Conservation (phyloP, 2,888 invertebrate species). For the Athalia rosae region DNA sequence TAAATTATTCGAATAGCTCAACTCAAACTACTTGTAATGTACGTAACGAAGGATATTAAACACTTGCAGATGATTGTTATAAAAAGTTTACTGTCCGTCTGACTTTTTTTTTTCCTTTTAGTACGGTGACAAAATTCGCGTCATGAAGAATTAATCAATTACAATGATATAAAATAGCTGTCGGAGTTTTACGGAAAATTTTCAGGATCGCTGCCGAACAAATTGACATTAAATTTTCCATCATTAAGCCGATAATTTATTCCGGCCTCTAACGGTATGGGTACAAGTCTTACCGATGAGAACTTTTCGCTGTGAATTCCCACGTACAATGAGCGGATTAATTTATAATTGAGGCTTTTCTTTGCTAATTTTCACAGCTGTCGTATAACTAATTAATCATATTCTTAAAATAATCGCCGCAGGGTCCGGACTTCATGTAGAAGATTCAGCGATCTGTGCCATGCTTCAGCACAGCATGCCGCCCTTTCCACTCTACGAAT, state of each 20-base stretch:
- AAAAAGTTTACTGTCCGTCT: slow-evolving; percentile 11
- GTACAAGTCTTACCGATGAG: too few species aligned
- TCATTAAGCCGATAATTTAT: slow-evolving; percentile 5
- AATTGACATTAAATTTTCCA: neutral
- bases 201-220: neutral
- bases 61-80: neutral
- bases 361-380: neutral
- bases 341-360: slow-evolving; percentile 15
- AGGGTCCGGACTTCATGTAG: slow-evolving; percentile 74
- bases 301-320: neutral
- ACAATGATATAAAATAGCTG: neutral
- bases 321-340: neutral
- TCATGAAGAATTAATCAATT: neutral
- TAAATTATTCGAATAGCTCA: slow-evolving; percentile 8
- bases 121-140: neutral
- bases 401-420: slow-evolving; percentile 50
- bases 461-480: slow-evolving; percentile 77
- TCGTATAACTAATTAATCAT: slow-evolving; percentile 15
- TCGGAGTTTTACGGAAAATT: neutral
- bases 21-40: neutral
- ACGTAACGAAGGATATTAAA: slow-evolving; percentile 1
- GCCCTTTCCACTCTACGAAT: slow-evolving; percentile 83
- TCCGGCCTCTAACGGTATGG: neutral
- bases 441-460: slow-evolving; percentile 87
- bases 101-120: neutral